Evolutionary conservation across 2,797 vertebrate genomes (phyloP).

Genomic region (Liasis olivaceus): DNA sequence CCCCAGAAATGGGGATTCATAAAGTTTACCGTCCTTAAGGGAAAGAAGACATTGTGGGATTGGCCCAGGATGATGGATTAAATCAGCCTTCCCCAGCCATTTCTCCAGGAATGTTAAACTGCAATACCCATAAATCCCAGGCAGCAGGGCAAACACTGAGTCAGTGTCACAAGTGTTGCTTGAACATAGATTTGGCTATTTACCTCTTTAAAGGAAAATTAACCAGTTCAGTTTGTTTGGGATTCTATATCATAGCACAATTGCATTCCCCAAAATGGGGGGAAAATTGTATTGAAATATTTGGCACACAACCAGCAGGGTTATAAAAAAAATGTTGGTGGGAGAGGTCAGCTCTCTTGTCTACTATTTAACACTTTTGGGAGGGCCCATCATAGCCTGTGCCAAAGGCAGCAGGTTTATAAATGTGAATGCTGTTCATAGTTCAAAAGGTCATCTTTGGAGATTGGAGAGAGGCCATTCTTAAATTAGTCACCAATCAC

Average conservation of each 20-base stretch:
- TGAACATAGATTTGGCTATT: no score
- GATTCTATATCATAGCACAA: not conserved
- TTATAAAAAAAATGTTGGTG: slow-evolving; percentile 44
- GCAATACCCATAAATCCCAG: no score
- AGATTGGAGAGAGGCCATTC: slow-evolving; percentile 74
- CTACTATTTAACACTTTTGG: slow-evolving; percentile 85
- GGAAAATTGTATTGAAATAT: not conserved
- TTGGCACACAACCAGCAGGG: slow-evolving; percentile 46
- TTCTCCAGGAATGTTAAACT: no score
- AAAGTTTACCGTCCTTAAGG: no score
- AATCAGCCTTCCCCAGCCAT: no score
- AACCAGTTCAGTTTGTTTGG: not conserved
- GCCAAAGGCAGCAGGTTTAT: slow-evolving; percentile 76
- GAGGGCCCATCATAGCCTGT: slow-evolving; percentile 80
- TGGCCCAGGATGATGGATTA: no score
- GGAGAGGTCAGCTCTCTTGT: slow-evolving; percentile 79
- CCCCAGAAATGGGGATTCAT: no score
- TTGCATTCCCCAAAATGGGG: not conserved
- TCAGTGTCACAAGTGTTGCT: no score
- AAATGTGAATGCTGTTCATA: slow-evolving; percentile 71
- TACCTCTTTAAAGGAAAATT: no score
- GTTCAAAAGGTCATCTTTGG: slow-evolving; percentile 75
- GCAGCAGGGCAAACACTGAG: no score
- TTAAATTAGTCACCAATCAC: slow-evolving; percentile 74
- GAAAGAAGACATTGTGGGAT: no score